phyloP scores from a whole-genome alignment of 2,888 invertebrate genomes.

The Corythucha ciliata region DNA sequence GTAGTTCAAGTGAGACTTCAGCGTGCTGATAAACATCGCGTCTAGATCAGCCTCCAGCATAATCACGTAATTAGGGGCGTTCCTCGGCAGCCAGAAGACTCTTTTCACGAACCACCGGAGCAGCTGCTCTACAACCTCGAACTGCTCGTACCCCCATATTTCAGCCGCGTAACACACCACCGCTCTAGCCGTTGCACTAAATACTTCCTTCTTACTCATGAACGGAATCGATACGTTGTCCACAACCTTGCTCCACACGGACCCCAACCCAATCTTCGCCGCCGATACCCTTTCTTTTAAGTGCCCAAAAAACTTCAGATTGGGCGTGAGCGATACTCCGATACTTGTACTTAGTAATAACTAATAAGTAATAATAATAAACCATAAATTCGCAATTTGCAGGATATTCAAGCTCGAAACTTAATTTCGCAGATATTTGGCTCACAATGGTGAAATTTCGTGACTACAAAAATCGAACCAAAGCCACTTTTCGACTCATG shows the following conservation, averaged over 20 bases:
- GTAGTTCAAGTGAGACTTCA: too few relatives aligned
- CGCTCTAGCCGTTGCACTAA: constrained; percentile 3
- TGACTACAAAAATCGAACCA: too few relatives aligned
- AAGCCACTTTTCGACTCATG: too few relatives aligned
- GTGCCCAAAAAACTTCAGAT: not conserved
- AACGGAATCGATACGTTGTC: not conserved
- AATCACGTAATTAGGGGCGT: constrained; percentile 16
- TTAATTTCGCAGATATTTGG: too few relatives aligned
- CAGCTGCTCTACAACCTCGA: constrained; percentile 11
- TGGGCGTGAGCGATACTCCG: constrained; percentile 12
- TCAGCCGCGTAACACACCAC: constrained; percentile 10
- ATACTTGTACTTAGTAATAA: constrained; percentile 20
- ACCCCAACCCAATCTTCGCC: constrained; percentile 2
- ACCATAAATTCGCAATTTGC: too few relatives aligned
- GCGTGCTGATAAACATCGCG: not conserved
- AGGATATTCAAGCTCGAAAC: too few relatives aligned
- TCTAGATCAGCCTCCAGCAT: constrained; percentile 10
- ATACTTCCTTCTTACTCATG: constrained; percentile 1
- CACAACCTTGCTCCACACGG: constrained; percentile 1
- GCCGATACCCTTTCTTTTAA: not conserved
- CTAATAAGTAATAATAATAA: too few relatives aligned
- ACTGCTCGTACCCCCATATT: constrained; percentile 10
- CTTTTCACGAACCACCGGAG: constrained; percentile 13
- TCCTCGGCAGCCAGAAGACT: constrained; percentile 9
- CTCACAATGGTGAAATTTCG: too few relatives aligned